These are phyloP conservation scores for Cepaea nemoralis DNA, from an alignment of 1,140 invertebrate species.

Conservation along the genomic window DNA sequence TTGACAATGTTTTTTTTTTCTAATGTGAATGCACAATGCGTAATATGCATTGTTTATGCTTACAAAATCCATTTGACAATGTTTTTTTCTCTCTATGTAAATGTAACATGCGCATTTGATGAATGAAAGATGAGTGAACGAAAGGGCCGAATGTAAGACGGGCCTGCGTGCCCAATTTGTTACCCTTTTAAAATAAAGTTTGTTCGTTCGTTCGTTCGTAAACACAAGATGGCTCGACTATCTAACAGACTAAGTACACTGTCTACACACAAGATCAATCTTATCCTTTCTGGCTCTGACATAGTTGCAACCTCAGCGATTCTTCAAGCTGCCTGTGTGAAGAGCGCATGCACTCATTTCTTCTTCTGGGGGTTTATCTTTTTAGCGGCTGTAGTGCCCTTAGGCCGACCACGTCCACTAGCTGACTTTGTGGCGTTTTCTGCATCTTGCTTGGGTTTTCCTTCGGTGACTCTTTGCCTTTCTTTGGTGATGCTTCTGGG, in stretches of 20 bases:
- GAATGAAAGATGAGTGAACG: too few species aligned
- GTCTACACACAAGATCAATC: background rate
- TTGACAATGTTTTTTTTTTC: too few species aligned
- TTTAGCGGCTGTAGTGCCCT: slow-evolving; percentile 14
- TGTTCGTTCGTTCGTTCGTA: too few species aligned
- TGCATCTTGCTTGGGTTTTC: slow-evolving; percentile 22
- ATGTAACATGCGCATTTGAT: too few species aligned
- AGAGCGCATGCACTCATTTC: slow-evolving; percentile 22
- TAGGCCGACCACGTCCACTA: slow-evolving; percentile 21
- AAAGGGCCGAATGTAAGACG: too few species aligned
- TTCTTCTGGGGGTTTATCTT: slow-evolving; percentile 24
- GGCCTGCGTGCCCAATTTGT: too few species aligned
- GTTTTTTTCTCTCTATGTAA: too few species aligned
- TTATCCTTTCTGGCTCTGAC: slow-evolving; percentile 7
- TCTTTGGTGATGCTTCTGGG: slow-evolving; percentile 11
- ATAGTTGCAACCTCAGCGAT: slow-evolving; percentile 20
- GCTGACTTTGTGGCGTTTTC: background rate
- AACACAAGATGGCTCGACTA: background rate
- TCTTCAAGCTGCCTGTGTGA: slow-evolving; percentile 36
- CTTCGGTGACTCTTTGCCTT: slow-evolving; percentile 23
- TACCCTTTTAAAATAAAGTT: too few species aligned
- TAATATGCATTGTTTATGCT: too few species aligned
- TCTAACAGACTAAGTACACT: background rate
- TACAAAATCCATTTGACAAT: too few species aligned
- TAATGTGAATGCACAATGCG: too few species aligned